Evolutionary conservation across 1,140 invertebrate species (phyloP), one percentile per base, ranked within the genome.

Genomic region (Bombus pyrosoma): DNA sequence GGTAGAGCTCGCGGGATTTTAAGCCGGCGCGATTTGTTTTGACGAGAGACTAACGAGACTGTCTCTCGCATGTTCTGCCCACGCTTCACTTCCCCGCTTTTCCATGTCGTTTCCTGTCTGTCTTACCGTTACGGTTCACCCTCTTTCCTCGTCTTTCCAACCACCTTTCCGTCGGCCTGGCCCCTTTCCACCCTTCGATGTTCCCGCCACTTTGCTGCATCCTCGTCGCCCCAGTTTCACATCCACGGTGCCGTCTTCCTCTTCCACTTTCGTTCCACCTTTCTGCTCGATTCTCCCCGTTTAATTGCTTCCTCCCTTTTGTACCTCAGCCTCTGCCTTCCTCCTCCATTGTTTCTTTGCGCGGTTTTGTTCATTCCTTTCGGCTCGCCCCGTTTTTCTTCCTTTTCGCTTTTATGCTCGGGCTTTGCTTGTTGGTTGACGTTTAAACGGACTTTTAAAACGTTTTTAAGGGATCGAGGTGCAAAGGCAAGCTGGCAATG

Each of bases 31-130:
- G 88, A 89, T 89, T 89, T 89, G 87, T 89, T 89, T 89, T 89
- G 88, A 89, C 87, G 88, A 89, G 87, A 86, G 87, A 89, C 88
- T 89, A 89, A 89, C 88, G 88, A 89, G 88, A 89, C 87, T 86
- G 88, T 89, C 88, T 89, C 88, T 78, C 74, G 87, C 87, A 88
- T 75, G 84, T 76, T 82, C 47, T 53, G 47, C 82, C 62, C 37
- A 22, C 81, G 66, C 64, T 72, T 72, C 85, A 62, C 41, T 77
- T 83, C 80, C 74, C n/a, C 68, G 87, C 47, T 81, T 88, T 85
- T 78, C 87, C 83, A 53, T 84, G 83, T 78, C 74, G 87, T 89
- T 85, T 76, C 73, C 69, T 75, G 57, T 79, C 64, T 71, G 76
- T 73, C 34, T 69, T 73, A 18, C 75, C 3, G 3, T 3, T 34